Evolutionary conservation across 1,140 invertebrate genomes (phyloP).

Genomic region (Trichoplusia ni): DNA sequence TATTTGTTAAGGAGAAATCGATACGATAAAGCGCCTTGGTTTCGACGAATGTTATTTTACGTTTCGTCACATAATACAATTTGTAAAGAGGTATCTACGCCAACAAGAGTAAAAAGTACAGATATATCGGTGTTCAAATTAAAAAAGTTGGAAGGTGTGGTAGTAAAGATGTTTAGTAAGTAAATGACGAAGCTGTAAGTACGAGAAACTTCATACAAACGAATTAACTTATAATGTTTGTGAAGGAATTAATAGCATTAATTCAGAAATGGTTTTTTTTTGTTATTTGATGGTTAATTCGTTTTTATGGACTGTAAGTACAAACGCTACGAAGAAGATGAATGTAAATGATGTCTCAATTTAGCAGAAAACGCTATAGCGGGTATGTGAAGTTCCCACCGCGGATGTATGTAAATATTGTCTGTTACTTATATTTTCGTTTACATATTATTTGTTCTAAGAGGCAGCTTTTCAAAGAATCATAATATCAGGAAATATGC

Average conservation of each 20-base stretch:
- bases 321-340: background rate
- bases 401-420: constrained; percentile 61
- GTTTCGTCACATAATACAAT: too few species aligned
- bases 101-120: too few species aligned
- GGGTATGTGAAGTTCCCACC: constrained; percentile 74
- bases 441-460: constrained; percentile 52
- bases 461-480: constrained; percentile 48
- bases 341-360: constrained; percentile 38
- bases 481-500: constrained; percentile 18
- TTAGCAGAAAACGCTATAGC: constrained; percentile 48
- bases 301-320: constrained; percentile 11
- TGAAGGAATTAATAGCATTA: too few species aligned
- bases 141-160: too few species aligned
- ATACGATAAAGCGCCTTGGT: background rate
- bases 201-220: constrained; percentile 11
- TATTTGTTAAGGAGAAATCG: constrained; percentile 35
- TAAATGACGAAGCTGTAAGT: constrained; percentile 2
- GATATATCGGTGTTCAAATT: too few species aligned
- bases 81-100: too few species aligned
- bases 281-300: constrained; percentile 3
- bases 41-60: background rate
- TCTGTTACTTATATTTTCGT: constrained; percentile 37
- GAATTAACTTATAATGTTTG: background rate
- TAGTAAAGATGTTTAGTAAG: background rate
- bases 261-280: background rate